Conservation (phyloP, 2,797 vertebrate species). For the Pteropus rufus region DNA sequence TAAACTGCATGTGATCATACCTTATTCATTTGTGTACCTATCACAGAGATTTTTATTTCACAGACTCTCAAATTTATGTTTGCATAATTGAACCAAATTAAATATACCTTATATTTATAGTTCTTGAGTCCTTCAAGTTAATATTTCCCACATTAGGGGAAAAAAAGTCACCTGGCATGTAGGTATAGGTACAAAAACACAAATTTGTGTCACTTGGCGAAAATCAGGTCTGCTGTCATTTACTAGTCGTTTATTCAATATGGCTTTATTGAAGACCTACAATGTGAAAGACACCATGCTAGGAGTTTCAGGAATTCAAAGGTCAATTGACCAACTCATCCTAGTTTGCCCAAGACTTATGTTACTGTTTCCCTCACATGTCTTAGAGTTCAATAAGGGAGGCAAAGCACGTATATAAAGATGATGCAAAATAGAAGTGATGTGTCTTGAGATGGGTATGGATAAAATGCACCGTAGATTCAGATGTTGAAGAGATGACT, state of each 20-base stretch:
- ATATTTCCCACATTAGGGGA: background rate
- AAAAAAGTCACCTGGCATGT: background rate
- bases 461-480: background rate
- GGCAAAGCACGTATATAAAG: background rate
- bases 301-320: background rate
- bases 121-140: background rate
- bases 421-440: background rate
- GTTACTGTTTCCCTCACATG: background rate
- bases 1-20: background rate
- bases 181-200: background rate
- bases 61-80: background rate
- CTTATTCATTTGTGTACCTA: background rate
- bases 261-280: background rate
- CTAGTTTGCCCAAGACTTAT: background rate
- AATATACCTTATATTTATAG: background rate
- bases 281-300: background rate
- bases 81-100: constrained; percentile 14
- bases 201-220: background rate
- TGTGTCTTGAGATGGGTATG: background rate
- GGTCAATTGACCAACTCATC: background rate
- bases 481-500: background rate
- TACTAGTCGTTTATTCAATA: background rate
- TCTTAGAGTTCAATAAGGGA: background rate
- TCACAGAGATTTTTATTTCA: background rate
- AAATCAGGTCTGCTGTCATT: background rate